Base-by-base conservation (phyloP, 2,888 invertebrate genomes). In the Dinocampus coccinellae region DNA sequence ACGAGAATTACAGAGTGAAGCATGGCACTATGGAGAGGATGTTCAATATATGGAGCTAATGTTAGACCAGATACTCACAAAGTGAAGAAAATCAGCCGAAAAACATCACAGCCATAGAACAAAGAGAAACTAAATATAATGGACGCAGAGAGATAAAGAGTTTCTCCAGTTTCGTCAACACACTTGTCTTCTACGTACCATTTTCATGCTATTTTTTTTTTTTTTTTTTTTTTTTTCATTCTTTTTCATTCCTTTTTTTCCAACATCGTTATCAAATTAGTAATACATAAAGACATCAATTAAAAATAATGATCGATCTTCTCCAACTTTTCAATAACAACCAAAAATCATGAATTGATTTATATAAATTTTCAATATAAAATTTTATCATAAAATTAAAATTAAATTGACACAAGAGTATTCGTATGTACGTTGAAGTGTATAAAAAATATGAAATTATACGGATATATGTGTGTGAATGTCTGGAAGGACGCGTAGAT, bases 1-100 rank as follows among this genome's bases (percentile, higher is more conserved):
- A 63, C 52, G 60, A 53, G 70, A 75, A 72, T 73, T 70, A 74
- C 66, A 73, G 70, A 73, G 72, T 74, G 62, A 64, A 16, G 3
- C 47, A 74, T 68, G 69, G 63, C 68, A 26, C 66, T 63, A 57
- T 65, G 42, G 16, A 61, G 52, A 16, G 65, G 29, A 57, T 72
- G 42, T 55, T 63, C 26, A 39, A 39, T 63, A 62, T 34, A 72
- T 67, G 57, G 34, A 26, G 29, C 62, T 66, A 42, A 65, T 68
- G 55, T 62, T 39, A 29, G 42, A 67, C 61, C 52, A 60, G 24
- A 66, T 42, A 62, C 62, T 39, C 39, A 62, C 26, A 55, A 66
- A 53, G 58, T 36, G 53, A 53, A 53, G 36, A n/a, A 69, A 52
- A 69, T 60, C 47, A 39, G 60, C 36, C 60, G 52, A 61, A 70